Base-by-base conservation (phyloP, 2,113 vertebrate species). In the Sphaerodactylus townsendi region DNA sequence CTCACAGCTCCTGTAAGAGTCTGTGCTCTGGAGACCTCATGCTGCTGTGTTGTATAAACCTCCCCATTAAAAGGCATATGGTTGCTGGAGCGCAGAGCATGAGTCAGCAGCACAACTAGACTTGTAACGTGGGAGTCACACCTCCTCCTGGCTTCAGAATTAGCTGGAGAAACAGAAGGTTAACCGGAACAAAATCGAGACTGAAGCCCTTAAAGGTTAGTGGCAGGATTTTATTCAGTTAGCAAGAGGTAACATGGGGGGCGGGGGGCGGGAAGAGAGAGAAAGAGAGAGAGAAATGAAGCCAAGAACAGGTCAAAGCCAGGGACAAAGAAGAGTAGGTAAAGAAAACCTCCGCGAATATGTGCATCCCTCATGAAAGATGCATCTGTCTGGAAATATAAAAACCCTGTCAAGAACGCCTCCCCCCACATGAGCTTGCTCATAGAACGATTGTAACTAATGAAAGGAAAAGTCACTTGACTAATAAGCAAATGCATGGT, bases 151-250 rank as follows among this genome's bases (percentile, higher is more conserved):
- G 91, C 90, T 94, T 87, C 90, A 93, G 91, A 95, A 92, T 93
- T 94, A 92, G 79, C 94, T 88, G 75, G 90, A 91, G 94, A 94
- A 92, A 90, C 93, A 92, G 88, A 90, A 92, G 93, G 89, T 94
- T 94, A 95, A 92, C 87, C 92, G 90, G 94, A 94, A 93, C 91
- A 87, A 93, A 95, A 92, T 90, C 92, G 91, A 94, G 85, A 82
- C 71, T 30, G 69, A 48, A 89, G 83, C 88, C 93, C 93, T 81
- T 87, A 93, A 94, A 95, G 95, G 94, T 95, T 94, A 94, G 77
- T 11, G 79, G 25, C 90, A 84, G 94, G 87, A 80, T 93, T 93
- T 50, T 81, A 69, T 93, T 92, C 85, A 23, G n/a, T 84, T 90
- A 91, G 89, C 88, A 90, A 92, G 90, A 86, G 85, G 23, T 39